Base-by-base conservation (phyloP, 2,113 vertebrate species). In the Andinoacara biseriatus region DNA sequence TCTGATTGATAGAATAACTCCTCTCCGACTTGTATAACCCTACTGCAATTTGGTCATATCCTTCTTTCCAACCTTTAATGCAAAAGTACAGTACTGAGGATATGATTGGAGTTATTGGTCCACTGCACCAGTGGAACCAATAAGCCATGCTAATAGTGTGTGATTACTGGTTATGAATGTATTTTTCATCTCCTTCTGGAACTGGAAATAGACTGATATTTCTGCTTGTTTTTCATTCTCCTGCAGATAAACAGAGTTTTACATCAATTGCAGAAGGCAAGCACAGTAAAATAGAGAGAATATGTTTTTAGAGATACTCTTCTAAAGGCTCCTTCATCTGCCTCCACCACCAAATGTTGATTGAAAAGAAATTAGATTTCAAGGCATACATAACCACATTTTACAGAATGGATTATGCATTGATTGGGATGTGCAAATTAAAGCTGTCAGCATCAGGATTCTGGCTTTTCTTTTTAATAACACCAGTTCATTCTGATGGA, bases 301-400 rank as follows among this genome's bases (percentile, higher is more conserved):
- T 60, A 58, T 87, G 83, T 82, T 80, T 82, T 88, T 86, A 74
- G 75, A 83, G 65, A 35, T 60, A 9, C 38, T 84, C 65, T 57
- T 82, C 49, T 40, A 20, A 83, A 63, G 29, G 38, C 72, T 35
- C 46, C 38, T n/a, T 78, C 74, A 20, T 22, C 46, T 56, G 13
- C 18, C 20, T 69, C 69, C 17, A 22, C 58, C 10, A 46, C 77
- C 58, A 46, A 31, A 79, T 60, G 52, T 61, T 60, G 14, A 17
- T 65, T 83, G 65, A 52, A 26, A 61, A 11, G 46, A 56, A 65
- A 76, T 76, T 63, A 15, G 22, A 75, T 62, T 87, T 59, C 52
- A 29, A 63, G 33, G 58, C 11, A 3, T 10, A 14, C 7, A 35
- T 20, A 74, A 22, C 40, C 35, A 59, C 5, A n/a, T 67, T 69